These are phyloP conservation scores for Pseudomyrmex dendroicus DNA, from an alignment of 1,140 invertebrate genomes.

Conservation along the genomic window DNA sequence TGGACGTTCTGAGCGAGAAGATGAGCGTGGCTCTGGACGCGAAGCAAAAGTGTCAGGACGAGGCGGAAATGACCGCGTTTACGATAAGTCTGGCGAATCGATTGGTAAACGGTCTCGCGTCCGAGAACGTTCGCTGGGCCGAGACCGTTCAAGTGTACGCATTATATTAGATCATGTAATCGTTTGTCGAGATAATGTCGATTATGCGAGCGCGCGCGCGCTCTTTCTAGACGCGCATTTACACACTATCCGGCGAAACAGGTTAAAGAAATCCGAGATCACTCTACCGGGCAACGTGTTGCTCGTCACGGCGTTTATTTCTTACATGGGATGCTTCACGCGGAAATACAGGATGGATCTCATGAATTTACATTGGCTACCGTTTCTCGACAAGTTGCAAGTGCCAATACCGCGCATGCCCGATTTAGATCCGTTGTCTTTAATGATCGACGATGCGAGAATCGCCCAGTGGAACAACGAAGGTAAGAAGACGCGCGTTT, in stretches of 20 bases:
- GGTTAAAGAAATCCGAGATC: constrained; percentile 87
- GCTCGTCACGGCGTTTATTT: constrained; percentile 96
- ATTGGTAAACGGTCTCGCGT: constrained; percentile 95
- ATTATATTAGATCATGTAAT: too few species aligned
- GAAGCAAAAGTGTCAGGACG: constrained; percentile 94
- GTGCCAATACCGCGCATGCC: constrained; percentile 92
- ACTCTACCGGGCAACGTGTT: constrained; percentile 96
- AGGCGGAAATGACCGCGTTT: constrained; percentile 92
- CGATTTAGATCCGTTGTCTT: constrained; percentile 91
- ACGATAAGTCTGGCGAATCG: constrained; percentile 97
- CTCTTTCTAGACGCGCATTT: constrained; percentile 1
- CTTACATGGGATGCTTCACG: constrained; percentile 97
- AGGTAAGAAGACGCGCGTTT: constrained; percentile 78
- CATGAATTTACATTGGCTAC: constrained; percentile 92
- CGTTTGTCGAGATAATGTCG: constrained; percentile 8
- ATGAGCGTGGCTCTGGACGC: constrained; percentile 94
- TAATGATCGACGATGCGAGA: constrained; percentile 96
- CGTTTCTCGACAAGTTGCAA: constrained; percentile 87
- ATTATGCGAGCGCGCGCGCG: too few species aligned
- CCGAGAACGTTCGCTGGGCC: constrained; percentile 95
- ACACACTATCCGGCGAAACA: constrained; percentile 66
- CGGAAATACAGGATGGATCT: constrained; percentile 93
- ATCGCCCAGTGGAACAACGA: constrained; percentile 98
- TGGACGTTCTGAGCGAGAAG: constrained; percentile 90
- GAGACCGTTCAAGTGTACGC: constrained; percentile 88